Conservation (phyloP, 2,113 vertebrate species). For the Trinectes maculatus region DNA sequence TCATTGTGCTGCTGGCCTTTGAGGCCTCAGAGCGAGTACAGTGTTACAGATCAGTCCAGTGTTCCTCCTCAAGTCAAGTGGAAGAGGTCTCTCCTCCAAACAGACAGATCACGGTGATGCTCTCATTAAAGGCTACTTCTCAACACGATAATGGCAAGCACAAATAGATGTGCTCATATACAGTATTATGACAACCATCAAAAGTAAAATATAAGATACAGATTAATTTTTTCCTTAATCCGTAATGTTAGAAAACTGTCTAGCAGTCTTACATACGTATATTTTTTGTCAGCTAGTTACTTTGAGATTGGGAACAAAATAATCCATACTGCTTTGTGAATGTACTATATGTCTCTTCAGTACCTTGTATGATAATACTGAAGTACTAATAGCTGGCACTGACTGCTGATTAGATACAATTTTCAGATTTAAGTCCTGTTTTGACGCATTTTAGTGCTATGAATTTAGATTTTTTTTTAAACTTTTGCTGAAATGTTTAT, state of each 20-base stretch:
- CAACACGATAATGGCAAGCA: constrained; percentile 18
- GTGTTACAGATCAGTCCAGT: constrained; percentile 47
- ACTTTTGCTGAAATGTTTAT: too few relatives aligned
- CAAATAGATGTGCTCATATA: not conserved
- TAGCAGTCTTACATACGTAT: too few relatives aligned
- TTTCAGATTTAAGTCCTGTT: not conserved
- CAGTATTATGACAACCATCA: not conserved
- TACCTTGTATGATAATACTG: too few relatives aligned
- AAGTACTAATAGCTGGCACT: too few relatives aligned
- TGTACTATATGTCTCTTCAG: too few relatives aligned
- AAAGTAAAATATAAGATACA: constrained; percentile 4
- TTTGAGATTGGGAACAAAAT: too few relatives aligned
- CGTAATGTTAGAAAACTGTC: too few relatives aligned
- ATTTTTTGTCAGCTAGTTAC: not conserved
- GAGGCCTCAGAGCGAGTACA: constrained; percentile 53
- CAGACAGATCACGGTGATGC: constrained; percentile 34
- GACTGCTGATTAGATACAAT: too few relatives aligned
- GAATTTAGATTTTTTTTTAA: too few relatives aligned
- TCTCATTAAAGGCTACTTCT: constrained; percentile 41
- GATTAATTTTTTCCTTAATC: too few relatives aligned
- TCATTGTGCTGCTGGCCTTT: constrained; percentile 49
- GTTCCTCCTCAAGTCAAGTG: constrained; percentile 64
- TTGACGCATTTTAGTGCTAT: not conserved
- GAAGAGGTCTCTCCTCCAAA: constrained; percentile 54
- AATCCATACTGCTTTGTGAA: too few relatives aligned